Percentiles rank a stretch among this genome's conserved stretches.
Conservation (phyloP, 1,140 invertebrate species). For the Calliopsis andreniformis region DNA sequence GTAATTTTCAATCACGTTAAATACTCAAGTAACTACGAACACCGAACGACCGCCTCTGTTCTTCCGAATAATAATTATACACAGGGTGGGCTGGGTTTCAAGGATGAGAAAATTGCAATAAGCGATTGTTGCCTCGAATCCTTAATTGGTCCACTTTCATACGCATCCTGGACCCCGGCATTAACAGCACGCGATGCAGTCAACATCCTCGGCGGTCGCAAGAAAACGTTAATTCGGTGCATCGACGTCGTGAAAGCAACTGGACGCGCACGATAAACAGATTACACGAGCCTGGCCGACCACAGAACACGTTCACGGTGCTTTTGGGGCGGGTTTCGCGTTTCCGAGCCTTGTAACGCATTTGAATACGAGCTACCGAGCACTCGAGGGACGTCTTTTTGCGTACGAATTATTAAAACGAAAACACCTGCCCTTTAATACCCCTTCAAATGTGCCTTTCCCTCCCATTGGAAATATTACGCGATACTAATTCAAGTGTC, state of each 20-base stretch:
- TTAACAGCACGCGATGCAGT: conserved; percentile 30
- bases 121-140: conserved; percentile 18
- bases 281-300: conserved; percentile 51
- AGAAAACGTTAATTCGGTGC: conserved; percentile 55
- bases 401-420: conserved; percentile 13
- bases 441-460: neutral
- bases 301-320: conserved; percentile 37
- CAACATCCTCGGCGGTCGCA: conserved; percentile 31
- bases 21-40: neutral
- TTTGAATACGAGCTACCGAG: neutral
- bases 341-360: conserved; percentile 20
- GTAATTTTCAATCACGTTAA: neutral
- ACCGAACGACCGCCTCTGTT: neutral
- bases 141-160: conserved; percentile 33
- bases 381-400: neutral
- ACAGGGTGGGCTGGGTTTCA: neutral
- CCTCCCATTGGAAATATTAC: neutral
- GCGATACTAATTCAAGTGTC: neutral
- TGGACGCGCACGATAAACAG: conserved; percentile 56
- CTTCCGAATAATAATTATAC: conserved; percentile 15
- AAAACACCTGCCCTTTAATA: neutral
- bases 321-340: conserved; percentile 36
- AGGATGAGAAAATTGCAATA: conserved; percentile 19
- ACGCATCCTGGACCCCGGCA: conserved; percentile 18
- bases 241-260: conserved; percentile 37